phyloP scores from a whole-genome alignment of 2,888 invertebrate genomes.

The Drosophila meridionalis region DNA sequence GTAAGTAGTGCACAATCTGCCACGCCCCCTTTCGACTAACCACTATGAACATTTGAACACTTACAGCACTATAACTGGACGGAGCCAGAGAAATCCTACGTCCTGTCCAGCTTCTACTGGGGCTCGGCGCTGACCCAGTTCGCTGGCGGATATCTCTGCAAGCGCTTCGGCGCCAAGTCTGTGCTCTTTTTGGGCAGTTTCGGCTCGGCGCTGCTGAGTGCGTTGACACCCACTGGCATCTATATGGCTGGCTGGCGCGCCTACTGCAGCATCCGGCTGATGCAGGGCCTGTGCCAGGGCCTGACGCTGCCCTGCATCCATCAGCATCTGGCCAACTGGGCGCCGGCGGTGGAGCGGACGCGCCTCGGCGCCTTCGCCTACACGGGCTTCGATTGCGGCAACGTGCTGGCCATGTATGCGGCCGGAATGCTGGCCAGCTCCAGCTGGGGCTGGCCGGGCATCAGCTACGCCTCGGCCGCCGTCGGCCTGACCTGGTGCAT shows the following conservation, averaged over 20 bases:
- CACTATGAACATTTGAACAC: not conserved
- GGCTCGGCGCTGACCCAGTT: slow-evolving; percentile 89
- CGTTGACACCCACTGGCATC: slow-evolving; percentile 89
- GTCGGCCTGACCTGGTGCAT: slow-evolving; percentile 86
- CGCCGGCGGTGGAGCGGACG: slow-evolving; percentile 88
- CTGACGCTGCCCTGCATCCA: slow-evolving; percentile 89
- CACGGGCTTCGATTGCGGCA: slow-evolving; percentile 89
- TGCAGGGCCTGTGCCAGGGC: slow-evolving; percentile 90
- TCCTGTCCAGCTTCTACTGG: slow-evolving; percentile 91
- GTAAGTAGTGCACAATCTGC: slow-evolving; percentile 62
- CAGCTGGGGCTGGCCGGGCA: slow-evolving; percentile 88
- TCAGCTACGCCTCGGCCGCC: slow-evolving; percentile 87
- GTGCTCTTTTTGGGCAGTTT: slow-evolving; percentile 87
- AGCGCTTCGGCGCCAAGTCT: slow-evolving; percentile 89
- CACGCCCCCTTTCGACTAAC: slow-evolving; percentile 8
- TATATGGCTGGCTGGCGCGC: slow-evolving; percentile 87
- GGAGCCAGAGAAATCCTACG: slow-evolving; percentile 86
- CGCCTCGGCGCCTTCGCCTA: slow-evolving; percentile 86
- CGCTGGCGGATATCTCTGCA: slow-evolving; percentile 88
- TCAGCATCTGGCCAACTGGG: slow-evolving; percentile 89
- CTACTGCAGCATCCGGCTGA: slow-evolving; percentile 87
- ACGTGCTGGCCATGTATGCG: slow-evolving; percentile 88
- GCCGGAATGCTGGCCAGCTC: slow-evolving; percentile 88
- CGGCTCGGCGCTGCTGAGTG: slow-evolving; percentile 88
- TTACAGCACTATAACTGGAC: slow-evolving; percentile 85